These are phyloP conservation scores for Poeciliopsis paucimaculata DNA, from an alignment of 2,797 vertebrate genomes.

Conservation along the genomic window DNA sequence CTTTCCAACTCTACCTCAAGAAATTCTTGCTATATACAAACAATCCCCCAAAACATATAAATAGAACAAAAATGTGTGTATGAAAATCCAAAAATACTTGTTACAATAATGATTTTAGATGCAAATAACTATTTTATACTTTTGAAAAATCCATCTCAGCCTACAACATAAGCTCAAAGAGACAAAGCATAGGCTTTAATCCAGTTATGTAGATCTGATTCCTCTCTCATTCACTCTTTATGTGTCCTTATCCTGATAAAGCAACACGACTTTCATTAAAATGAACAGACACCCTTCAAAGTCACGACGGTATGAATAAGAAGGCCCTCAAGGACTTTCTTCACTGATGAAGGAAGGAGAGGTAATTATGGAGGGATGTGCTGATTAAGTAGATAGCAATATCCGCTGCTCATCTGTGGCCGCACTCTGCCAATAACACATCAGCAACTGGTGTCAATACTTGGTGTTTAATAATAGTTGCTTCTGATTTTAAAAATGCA, in stretches of 20 bases:
- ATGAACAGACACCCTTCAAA: slow-evolving; percentile 30
- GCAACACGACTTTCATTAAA: slow-evolving; percentile 25
- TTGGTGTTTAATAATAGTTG: neutral
- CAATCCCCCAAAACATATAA: neutral
- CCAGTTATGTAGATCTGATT: slow-evolving; percentile 28
- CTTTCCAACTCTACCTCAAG: slow-evolving; percentile 1
- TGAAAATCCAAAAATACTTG: neutral
- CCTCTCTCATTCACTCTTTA: slow-evolving; percentile 10
- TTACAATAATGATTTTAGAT: neutral
- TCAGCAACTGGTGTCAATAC: slow-evolving; percentile 15
- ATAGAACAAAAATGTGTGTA: neutral
- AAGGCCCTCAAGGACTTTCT: slow-evolving; percentile 26
- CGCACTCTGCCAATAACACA: slow-evolving; percentile 9
- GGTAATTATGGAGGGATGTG: slow-evolving; percentile 35
- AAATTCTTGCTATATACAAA: neutral
- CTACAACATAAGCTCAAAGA: slow-evolving; percentile 26
- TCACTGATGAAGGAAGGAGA: slow-evolving; percentile 34
- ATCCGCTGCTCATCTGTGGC: slow-evolving; percentile 22
- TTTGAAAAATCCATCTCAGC: neutral
- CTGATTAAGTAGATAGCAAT: slow-evolving; percentile 34
- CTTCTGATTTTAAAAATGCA: neutral
- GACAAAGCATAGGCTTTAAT: slow-evolving; percentile 39
- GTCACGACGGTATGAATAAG: slow-evolving; percentile 32
- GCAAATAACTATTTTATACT: neutral
- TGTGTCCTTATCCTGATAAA: slow-evolving; percentile 29